Percentiles rank a stretch among this genome's conserved stretches.
phyloP scores from a whole-genome alignment of 2,888 invertebrate genomes.

The Hesperia comma region DNA sequence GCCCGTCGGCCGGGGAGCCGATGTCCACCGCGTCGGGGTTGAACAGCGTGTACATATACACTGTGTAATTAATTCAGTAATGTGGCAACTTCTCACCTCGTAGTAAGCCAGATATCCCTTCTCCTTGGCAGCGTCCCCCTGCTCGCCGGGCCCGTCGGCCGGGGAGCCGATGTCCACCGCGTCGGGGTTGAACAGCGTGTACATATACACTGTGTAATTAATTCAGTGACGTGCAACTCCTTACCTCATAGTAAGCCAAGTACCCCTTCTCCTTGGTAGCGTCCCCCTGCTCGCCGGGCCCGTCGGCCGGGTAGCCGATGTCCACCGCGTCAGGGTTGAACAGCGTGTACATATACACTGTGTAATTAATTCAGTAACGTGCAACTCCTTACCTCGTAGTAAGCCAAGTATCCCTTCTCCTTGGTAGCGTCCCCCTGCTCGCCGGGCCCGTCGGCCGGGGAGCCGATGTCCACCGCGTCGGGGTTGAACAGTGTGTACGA shows the following conservation, averaged over 20 bases:
- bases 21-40: slow-evolving; percentile 93
- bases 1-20: slow-evolving; percentile 95
- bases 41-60: slow-evolving; percentile 93
- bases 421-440: slow-evolving; percentile 95
- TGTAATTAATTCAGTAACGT: too few relatives aligned
- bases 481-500: slow-evolving; percentile 95
- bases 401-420: slow-evolving; percentile 96
- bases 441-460: slow-evolving; percentile 95
- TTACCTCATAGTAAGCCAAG: slow-evolving; percentile 95
- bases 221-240: slow-evolving; percentile 29
- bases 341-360: slow-evolving; percentile 93
- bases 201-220: too few relatives aligned
- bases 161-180: too few relatives aligned
- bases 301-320: slow-evolving; percentile 94
- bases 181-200: too few relatives aligned
- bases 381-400: too few relatives aligned
- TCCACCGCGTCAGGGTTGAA: slow-evolving; percentile 93
- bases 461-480: slow-evolving; percentile 92
- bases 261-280: slow-evolving; percentile 97
- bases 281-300: slow-evolving; percentile 95
- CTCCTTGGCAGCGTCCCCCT: too few relatives aligned
- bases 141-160: too few relatives aligned
- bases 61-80: too few relatives aligned
- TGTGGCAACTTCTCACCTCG: too few relatives aligned
- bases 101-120: too few relatives aligned